phyloP scores from a whole-genome alignment of 1,140 invertebrate genomes.

The Chironomus tepperi region DNA sequence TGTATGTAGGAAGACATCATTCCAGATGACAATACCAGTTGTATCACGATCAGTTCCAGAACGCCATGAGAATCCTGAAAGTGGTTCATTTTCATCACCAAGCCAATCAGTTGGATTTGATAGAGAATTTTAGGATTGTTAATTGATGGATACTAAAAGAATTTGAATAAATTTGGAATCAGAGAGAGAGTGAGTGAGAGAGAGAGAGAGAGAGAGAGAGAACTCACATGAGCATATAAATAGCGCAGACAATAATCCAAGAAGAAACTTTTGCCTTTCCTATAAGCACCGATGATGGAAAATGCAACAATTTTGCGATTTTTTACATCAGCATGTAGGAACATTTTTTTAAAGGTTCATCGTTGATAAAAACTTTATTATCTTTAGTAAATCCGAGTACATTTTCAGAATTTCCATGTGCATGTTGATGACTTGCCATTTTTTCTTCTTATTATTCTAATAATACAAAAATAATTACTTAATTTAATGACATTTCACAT shows the following conservation, averaged over 20 bases:
- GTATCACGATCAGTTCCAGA: slow-evolving; percentile 86
- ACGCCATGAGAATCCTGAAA: slow-evolving; percentile 77
- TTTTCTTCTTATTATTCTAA: no score
- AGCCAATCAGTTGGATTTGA: slow-evolving; percentile 46
- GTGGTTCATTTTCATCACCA: slow-evolving; percentile 52
- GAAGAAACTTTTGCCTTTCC: neutral
- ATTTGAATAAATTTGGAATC: no score
- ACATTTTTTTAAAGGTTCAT: neutral
- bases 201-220: no score
- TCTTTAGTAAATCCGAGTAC: neutral
- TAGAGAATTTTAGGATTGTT: neutral
- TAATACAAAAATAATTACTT: no score
- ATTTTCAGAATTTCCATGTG: neutral
- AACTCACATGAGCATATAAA: neutral
- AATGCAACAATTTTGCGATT: neutral
- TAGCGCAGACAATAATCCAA: neutral
- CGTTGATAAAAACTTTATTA: neutral
- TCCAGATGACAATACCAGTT: slow-evolving; percentile 88
- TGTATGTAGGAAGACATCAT: slow-evolving; percentile 60
- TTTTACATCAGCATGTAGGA: neutral
- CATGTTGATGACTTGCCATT: neutral
- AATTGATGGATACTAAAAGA: neutral
- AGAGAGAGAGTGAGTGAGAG: no score
- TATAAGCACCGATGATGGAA: neutral
- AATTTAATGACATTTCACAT: no score